Base-by-base conservation (phyloP, 2,888 invertebrate genomes). In the Cheilosia urbana region DNA sequence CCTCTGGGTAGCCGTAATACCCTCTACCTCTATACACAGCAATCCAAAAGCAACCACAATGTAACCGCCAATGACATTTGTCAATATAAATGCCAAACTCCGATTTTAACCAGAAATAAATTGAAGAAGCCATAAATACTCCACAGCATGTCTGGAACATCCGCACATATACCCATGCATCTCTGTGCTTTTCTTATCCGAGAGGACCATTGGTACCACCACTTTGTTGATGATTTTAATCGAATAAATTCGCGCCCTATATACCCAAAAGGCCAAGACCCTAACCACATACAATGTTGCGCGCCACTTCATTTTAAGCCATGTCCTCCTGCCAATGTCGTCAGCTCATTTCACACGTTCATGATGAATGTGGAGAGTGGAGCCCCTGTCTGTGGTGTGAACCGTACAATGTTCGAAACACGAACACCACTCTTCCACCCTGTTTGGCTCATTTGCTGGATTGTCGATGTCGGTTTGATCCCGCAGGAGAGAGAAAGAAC, bases 251-350 rank as follows among this genome's bases (percentile, higher is more conserved):
- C 53, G 60, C 42, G 60, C 42, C 53, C 68, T 76, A 24, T 76
- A 34, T 13, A 11, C n/a, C 21, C n/a, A 27, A 37, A 45, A 51
- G 37, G 37, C 51, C 24, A 51, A 51, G 13, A 51, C 51, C 51
- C 13, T 6, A 19, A 19, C 19, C 27, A 51, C 19, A 47, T 24
- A 78, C 71, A 78, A 78, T 71, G 78, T 63, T 57, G 78, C 60
- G 42, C 24, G 51, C 51, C 49, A 13, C 42, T 19, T 65, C 49
- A 2, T 45, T 49, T 60, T 40, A 19, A 27, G 21, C 30, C 49
- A 53, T 72, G 79, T 73, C 51, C 37, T 73, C 79, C 79, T 79
- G 79, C 65, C 79, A 73, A 79, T 73, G 65, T 51, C 58, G 79
- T 73, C 79, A 72, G 42, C 42, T 24, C 72, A 72, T 79, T 79